Evolutionary conservation across 37 sponge, comb jelly and placozoan genomes (phyloP).

Genomic region (Haliclona indistincta): DNA sequence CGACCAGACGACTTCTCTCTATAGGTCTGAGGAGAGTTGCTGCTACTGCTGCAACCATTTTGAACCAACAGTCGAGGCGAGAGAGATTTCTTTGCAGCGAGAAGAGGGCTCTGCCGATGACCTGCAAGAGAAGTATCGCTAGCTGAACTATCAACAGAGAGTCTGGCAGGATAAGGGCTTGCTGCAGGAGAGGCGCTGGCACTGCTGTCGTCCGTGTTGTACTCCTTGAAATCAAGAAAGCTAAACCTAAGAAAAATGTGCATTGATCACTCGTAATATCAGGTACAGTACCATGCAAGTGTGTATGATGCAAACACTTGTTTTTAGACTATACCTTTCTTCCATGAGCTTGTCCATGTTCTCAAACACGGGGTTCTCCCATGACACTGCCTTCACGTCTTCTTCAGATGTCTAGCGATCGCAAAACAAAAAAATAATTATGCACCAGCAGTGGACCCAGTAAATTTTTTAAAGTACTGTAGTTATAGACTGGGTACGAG

Average conservation of each 20-base stretch:
- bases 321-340: constrained; percentile 63
- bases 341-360: constrained; percentile 88
- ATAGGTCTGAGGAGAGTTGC: no score
- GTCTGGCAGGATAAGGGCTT: not conserved
- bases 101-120: no score
- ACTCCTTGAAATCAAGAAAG: constrained; percentile 36
- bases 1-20: no score
- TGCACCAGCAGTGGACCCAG: not conserved
- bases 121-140: no score
- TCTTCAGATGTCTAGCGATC: constrained; percentile 55
- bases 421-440: not conserved
- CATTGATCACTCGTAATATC: not conserved
- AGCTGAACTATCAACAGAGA: no score
- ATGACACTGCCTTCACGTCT: constrained; percentile 56
- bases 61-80: no score
- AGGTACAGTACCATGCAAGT: not conserved
- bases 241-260: constrained; percentile 16
- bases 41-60: no score
- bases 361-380: constrained; percentile 89
- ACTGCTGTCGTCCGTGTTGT: not conserved
- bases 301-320: not conserved
- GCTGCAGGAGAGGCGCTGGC: not conserved
- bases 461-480: not conserved
- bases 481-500: no score
- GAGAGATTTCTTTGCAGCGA: no score